Conservation (phyloP, 2,113 vertebrate genomes). For the Picathartes gymnocephalus region DNA sequence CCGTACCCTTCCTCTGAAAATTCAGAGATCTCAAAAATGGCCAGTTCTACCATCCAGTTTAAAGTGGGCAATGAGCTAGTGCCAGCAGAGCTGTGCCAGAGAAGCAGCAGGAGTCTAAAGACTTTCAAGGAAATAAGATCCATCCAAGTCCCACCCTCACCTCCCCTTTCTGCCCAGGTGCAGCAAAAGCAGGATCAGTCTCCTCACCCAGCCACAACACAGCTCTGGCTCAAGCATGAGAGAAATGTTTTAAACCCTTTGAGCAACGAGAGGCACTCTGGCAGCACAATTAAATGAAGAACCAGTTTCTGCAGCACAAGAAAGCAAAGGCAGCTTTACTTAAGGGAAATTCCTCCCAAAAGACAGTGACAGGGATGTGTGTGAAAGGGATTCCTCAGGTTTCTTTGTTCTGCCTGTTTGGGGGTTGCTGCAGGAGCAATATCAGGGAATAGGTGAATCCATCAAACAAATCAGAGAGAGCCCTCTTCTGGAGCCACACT, state of each 20-base stretch:
- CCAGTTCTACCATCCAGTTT: not conserved
- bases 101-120: not conserved
- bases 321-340: not conserved
- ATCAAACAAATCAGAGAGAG: not conserved
- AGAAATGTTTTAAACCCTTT: not conserved
- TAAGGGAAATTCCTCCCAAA: not conserved
- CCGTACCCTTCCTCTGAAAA: not conserved
- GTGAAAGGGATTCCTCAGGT: not conserved
- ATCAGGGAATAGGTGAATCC: not conserved
- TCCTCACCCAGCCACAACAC: not conserved
- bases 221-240: not conserved
- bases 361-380: not conserved
- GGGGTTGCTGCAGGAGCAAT: not conserved
- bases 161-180: not conserved
- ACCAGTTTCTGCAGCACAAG: not conserved
- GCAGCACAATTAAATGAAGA: not conserved
- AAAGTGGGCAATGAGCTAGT: fast-evolving
- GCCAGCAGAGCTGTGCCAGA: not conserved
- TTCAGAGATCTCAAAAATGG: not conserved
- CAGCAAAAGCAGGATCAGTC: not conserved
- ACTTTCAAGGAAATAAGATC: not conserved
- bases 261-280: not conserved
- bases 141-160: no score
- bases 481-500: not conserved
- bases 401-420: not conserved